Evolutionary conservation across 2,888 invertebrate genomes (phyloP).

Genomic region (Ernsta delagoae): DNA sequence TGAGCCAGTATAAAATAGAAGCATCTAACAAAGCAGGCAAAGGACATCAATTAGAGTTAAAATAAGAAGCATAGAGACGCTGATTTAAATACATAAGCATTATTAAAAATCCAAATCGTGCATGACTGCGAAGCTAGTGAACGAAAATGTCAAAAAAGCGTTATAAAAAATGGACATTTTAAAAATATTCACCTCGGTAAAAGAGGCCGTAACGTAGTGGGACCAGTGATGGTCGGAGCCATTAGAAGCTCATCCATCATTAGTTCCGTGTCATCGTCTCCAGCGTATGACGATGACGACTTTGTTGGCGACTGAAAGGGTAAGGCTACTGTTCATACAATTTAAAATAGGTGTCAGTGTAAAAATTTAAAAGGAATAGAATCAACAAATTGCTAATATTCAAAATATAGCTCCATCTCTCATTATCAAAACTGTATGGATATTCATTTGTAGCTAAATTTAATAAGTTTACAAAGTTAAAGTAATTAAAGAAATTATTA

Average conservation of each 20-base stretch:
- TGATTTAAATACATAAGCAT: constrained; percentile 20
- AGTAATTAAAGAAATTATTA: background rate
- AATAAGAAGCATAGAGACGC: constrained; percentile 26
- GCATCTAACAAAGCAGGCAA: constrained; percentile 20
- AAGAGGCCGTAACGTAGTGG: constrained; percentile 88
- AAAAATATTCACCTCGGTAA: constrained; percentile 84
- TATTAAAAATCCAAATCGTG: constrained; percentile 19
- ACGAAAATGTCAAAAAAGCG: no score
- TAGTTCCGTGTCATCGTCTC: constrained; percentile 91
- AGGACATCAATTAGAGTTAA: constrained; percentile 23
- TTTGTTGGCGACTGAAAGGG: constrained; percentile 86
- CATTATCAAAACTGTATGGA: no score
- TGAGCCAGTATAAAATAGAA: constrained; percentile 9
- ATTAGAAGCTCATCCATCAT: constrained; percentile 93
- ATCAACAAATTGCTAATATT: no score
- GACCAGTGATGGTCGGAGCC: constrained; percentile 91
- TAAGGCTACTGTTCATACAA: constrained; percentile 40
- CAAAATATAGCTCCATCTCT: no score
- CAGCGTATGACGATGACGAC: constrained; percentile 87
- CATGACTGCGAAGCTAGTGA: constrained; percentile 30
- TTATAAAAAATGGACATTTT: background rate
- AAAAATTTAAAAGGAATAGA: no score
- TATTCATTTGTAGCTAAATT: no score
- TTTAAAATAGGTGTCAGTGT: background rate
- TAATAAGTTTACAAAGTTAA: no score